Evolutionary conservation across 2,888 invertebrate genomes (phyloP).

Genomic region (Epinotia ramella): DNA sequence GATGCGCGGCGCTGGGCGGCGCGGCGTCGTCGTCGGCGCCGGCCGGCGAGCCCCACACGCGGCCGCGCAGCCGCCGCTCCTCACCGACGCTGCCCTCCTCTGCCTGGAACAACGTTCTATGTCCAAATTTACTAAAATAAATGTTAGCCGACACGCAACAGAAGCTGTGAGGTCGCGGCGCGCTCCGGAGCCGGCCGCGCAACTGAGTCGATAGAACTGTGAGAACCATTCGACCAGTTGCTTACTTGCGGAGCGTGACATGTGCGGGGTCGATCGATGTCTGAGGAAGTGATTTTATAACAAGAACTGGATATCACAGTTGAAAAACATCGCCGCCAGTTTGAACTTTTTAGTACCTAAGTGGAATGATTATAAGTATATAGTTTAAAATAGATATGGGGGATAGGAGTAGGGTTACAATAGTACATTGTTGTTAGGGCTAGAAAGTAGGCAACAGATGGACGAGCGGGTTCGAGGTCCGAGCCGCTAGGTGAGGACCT

Average conservation of each 20-base stretch:
- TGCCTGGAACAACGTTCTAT: slow-evolving; percentile 56
- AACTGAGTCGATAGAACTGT: background rate
- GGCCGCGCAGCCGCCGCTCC: slow-evolving; percentile 73
- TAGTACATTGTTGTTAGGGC: no score
- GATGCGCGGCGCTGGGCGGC: slow-evolving; percentile 67
- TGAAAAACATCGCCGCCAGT: no score
- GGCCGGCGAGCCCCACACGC: slow-evolving; percentile 78
- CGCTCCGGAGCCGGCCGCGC: background rate
- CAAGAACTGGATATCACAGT: background rate
- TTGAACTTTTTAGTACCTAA: background rate
- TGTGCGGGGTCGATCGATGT: background rate
- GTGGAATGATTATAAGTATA: background rate
- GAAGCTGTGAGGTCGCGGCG: background rate
- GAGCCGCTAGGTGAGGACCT: no score
- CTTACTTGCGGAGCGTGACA: background rate
- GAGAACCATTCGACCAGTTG: background rate
- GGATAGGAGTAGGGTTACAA: no score
- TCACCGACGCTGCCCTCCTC: slow-evolving; percentile 62
- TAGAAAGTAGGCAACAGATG: no score
- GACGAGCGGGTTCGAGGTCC: no score
- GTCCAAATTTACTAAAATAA: slow-evolving; percentile 41
- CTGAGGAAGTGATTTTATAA: background rate
- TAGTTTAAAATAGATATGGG: no score
- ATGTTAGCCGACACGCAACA: slow-evolving; percentile 3
- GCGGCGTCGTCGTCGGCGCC: slow-evolving; percentile 79